Conservation (phyloP, 1,140 invertebrate species). For the Saxidomus purpurata region DNA sequence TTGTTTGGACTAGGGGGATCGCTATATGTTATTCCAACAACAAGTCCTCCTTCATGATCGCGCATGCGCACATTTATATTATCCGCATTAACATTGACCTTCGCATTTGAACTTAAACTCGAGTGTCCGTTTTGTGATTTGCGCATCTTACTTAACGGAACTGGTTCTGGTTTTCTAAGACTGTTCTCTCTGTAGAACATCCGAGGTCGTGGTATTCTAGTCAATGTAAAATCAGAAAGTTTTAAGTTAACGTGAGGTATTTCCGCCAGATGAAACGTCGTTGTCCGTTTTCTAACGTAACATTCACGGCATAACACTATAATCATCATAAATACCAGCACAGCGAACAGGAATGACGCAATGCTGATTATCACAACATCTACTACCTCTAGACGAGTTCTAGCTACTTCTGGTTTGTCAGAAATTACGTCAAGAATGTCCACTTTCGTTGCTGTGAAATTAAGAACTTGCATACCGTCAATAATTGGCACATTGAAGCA, state of each 20-base stretch:
- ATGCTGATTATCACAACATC: constrained; percentile 75
- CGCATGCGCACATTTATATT: constrained; percentile 63
- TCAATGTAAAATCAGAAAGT: constrained; percentile 74
- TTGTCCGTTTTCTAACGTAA: constrained; percentile 70
- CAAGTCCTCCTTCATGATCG: constrained; percentile 56
- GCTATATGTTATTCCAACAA: constrained; percentile 64
- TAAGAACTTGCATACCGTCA: not conserved
- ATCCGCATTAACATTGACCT: constrained; percentile 26
- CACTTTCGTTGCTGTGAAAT: not conserved
- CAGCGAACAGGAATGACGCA: constrained; percentile 69
- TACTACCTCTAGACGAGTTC: constrained; percentile 65
- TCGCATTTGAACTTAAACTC: not conserved
- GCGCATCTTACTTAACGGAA: not conserved
- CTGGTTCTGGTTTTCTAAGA: not conserved
- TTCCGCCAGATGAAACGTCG: constrained; percentile 71
- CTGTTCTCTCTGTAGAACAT: constrained; percentile 66
- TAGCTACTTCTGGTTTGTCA: constrained; percentile 20
- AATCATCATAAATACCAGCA: constrained; percentile 67
- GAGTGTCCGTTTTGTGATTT: not conserved
- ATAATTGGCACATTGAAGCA: not conserved
- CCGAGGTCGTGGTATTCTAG: constrained; percentile 71
- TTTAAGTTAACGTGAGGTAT: constrained; percentile 75
- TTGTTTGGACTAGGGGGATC: not conserved
- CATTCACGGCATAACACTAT: constrained; percentile 70
- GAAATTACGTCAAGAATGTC: not conserved